phyloP scores from a whole-genome alignment of 2,888 invertebrate genomes.

The Drosophila paucipuncta region DNA sequence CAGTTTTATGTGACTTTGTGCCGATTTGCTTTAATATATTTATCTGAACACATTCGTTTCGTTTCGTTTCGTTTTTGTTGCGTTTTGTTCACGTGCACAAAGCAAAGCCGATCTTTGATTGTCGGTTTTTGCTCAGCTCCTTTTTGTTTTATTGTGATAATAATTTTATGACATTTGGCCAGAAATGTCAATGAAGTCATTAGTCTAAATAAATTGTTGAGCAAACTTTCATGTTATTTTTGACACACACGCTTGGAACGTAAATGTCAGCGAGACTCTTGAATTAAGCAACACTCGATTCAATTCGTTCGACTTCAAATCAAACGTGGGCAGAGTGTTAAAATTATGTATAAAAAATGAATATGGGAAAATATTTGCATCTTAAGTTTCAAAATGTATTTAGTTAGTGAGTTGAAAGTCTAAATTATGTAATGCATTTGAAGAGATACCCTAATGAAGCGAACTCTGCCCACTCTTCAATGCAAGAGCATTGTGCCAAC shows the following conservation, averaged over 20 bases:
- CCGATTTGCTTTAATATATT: constrained; percentile 53
- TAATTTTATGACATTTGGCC: constrained; percentile 37
- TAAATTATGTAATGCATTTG: constrained; percentile 28
- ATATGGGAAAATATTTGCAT: not conserved
- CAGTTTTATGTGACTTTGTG: constrained; percentile 52
- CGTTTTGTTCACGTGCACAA: constrained; percentile 32
- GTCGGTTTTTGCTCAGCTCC: not conserved
- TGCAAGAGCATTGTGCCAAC: constrained; percentile 26
- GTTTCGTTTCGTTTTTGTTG: constrained; percentile 6
- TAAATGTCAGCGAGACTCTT: constrained; percentile 44
- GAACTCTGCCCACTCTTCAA: constrained; percentile 22
- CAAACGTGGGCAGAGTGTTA: constrained; percentile 10
- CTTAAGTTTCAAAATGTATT: not conserved
- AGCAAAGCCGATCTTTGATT: constrained; percentile 17
- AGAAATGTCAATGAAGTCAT: constrained; percentile 48
- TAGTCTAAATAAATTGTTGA: constrained; percentile 10
- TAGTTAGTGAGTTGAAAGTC: constrained; percentile 9
- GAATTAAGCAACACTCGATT: not conserved
- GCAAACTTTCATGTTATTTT: constrained; percentile 2
- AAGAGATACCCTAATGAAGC: constrained; percentile 39
- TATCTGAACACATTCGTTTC: constrained; percentile 37
- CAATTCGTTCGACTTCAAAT: constrained; percentile 47
- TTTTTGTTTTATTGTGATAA: not conserved
- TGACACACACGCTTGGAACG: constrained; percentile 29
- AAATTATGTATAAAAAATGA: not conserved